A percentile compares a stretch with the other conserved stretches of the same genome.
These are phyloP conservation scores for Plagodis dolabraria DNA, from an alignment of 2,888 invertebrate genomes.

Conservation along the genomic window DNA sequence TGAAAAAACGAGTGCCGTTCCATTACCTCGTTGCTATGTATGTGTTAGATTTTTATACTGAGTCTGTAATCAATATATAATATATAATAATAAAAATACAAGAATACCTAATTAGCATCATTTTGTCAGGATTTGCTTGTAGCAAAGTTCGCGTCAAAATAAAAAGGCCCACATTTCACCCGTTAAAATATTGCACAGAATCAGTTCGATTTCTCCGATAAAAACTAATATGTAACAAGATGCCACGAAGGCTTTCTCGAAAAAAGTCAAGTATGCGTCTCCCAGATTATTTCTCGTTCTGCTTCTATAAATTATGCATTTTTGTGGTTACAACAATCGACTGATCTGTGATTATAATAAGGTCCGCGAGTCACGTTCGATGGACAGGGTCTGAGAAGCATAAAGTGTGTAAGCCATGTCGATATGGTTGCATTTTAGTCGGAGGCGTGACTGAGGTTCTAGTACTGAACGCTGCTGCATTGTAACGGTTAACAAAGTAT, in stretches of 20 bases:
- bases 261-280: constrained; percentile 59
- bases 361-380: constrained; percentile 70
- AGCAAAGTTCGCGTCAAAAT: constrained; percentile 47
- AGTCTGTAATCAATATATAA: too few species aligned
- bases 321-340: constrained; percentile 76
- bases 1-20: too few species aligned
- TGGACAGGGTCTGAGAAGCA: constrained; percentile 51
- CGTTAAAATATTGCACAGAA: constrained; percentile 47
- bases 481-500: constrained; percentile 60
- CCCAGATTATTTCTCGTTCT: constrained; percentile 61
- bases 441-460: constrained; percentile 56
- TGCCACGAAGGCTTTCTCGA: constrained; percentile 52
- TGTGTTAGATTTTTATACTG: too few species aligned
- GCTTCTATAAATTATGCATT: constrained; percentile 81
- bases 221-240: constrained; percentile 66
- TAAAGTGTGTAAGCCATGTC: constrained; percentile 53
- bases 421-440: constrained; percentile 58
- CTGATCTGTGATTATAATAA: constrained; percentile 83
- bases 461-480: constrained; percentile 54
- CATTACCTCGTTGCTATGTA: too few species aligned
- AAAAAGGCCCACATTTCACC: constrained; percentile 50
- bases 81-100: too few species aligned
- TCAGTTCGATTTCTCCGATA: constrained; percentile 54
- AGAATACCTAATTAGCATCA: constrained; percentile 19
- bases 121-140: constrained; percentile 53